Conservation (phyloP, 2,113 vertebrate species). For the Himantopus leucocephalus region DNA sequence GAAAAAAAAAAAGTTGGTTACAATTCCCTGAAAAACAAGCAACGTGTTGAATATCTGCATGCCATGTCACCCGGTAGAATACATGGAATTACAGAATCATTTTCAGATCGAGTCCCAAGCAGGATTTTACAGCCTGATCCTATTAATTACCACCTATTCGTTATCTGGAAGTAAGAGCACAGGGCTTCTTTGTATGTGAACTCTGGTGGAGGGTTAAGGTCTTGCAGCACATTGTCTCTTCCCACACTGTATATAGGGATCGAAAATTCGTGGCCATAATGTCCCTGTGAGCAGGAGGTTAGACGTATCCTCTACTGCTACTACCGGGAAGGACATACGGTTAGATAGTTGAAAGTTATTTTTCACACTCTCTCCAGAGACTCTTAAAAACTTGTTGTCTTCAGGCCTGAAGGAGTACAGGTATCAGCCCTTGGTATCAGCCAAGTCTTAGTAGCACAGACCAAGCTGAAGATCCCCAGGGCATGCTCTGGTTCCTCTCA, state of each 20-base stretch:
- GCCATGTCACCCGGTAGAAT: background rate
- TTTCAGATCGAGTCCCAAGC: background rate
- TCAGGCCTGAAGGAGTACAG: background rate
- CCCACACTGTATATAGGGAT: rapidly evolving
- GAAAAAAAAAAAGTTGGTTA: background rate
- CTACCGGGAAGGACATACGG: background rate
- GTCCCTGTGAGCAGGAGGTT: background rate
- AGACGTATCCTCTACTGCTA: background rate
- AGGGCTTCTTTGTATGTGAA: background rate
- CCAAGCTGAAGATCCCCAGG: background rate
- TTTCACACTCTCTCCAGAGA: background rate
- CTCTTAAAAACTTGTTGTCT: background rate
- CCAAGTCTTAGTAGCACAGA: background rate
- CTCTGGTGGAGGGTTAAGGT: background rate
- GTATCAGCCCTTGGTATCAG: background rate
- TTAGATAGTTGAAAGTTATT: background rate
- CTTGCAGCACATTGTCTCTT: background rate
- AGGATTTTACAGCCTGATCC: background rate
- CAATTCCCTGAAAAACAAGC: background rate
- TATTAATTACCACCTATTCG: background rate
- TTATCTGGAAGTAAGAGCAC: background rate
- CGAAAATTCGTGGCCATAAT: background rate
- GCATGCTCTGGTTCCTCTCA: background rate
- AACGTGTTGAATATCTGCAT: background rate
- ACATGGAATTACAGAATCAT: background rate